Base-by-base conservation (phyloP, 2,113 vertebrate genomes). In the Nipponia nippon region DNA sequence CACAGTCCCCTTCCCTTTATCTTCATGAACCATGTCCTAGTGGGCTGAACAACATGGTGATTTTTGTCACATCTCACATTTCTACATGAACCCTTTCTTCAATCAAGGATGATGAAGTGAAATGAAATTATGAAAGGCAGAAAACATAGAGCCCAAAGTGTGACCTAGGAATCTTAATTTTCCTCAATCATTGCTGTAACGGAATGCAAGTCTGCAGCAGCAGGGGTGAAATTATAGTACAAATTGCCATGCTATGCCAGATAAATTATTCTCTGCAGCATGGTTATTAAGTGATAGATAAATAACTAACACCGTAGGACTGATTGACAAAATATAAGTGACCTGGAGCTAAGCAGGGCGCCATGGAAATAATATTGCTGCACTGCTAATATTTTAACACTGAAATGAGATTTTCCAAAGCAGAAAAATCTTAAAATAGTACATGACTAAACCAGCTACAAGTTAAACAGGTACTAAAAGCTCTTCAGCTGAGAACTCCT, bases 151-250 rank as follows among this genome's bases (percentile, higher is more conserved):
- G 95, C 85, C 95, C 89, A 94, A 97, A 97, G 95, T 97, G 92
- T 98, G 97, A 98, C 98, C 98, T 97, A 97, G 97, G 98, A 98
- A 98, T 98, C 96, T 98, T 98, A 97, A 98, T 98, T 98, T 98
- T 98, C 93, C 95, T 97, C 97, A 98, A 97, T 98, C 98, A 98
- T 94, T 95, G 96, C 98, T 98, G 95, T 97, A 97, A 97, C 96
- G 49, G 97, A 97, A 98, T 98, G 97, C 94, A 97, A 97, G 97
- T 97, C 96, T 97, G 97, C 89, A 97, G 97, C 98, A 98, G 98
- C 97, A 4, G 97, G 98, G 94, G 97, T 97, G 97, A 98, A 98
- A 98, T 98, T 98, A 98, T 89, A 97, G 97, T 95, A 97, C 98
- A 98, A 98, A 98, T 98, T 98, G 98, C 97, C 98, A 98, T 98